Evolutionary conservation across 1,140 invertebrate genomes (phyloP).

Genomic region (Drosophila gunungcola): DNA sequence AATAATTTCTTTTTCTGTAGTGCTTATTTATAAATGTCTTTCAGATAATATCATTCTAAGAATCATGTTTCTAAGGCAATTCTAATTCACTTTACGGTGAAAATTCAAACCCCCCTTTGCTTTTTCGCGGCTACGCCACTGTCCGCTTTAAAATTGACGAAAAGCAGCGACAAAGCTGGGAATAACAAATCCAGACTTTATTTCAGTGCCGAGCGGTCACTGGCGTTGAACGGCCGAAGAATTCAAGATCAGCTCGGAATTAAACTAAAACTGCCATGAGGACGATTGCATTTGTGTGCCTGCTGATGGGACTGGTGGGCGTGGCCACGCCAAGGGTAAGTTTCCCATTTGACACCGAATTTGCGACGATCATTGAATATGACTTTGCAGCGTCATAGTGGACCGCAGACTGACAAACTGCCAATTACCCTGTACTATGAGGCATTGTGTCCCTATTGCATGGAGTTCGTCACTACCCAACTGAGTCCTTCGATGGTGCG

Average conservation of each 20-base stretch:
- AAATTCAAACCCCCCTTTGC: neutral
- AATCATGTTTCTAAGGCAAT: too few species aligned
- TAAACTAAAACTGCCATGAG: conserved; percentile 25
- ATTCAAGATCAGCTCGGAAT: conserved; percentile 30
- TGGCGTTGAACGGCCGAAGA: conserved; percentile 7
- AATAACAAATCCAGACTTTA: conserved; percentile 18
- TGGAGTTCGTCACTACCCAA: conserved; percentile 61
- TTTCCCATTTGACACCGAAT: neutral
- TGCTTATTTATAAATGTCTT: too few species aligned
- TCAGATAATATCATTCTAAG: too few species aligned
- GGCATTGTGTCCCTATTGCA: conserved; percentile 75
- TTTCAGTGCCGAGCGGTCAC: conserved; percentile 31
- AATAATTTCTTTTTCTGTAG: too few species aligned
- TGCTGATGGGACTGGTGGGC: conserved; percentile 24
- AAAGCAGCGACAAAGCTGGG: neutral
- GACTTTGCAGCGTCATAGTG: conserved; percentile 33
- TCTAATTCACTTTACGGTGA: too few species aligned
- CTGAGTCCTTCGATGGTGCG: conserved; percentile 56
- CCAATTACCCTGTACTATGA: conserved; percentile 78
- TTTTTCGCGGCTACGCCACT: neutral
- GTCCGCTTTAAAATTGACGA: neutral
- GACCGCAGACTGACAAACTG: conserved; percentile 13
- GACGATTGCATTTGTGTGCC: conserved; percentile 15
- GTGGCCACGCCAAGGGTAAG: conserved; percentile 25
- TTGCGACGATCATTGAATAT: neutral